Evolutionary conservation across 1,140 invertebrate species (phyloP), one percentile per base, ranked within the genome.

Genomic region (Ceratina australensis): DNA sequence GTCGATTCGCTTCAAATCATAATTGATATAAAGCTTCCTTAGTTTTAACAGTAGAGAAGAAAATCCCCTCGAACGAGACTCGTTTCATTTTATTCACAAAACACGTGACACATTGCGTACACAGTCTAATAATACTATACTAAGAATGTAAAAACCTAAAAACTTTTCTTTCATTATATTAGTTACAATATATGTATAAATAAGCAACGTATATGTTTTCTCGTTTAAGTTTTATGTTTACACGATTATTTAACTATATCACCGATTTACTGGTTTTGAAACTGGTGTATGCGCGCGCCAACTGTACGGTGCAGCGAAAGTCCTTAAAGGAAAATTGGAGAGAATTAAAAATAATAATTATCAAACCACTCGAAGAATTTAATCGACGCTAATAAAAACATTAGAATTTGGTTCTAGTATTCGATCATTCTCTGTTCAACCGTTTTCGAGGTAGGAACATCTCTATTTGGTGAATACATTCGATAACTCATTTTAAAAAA

Each of bases 261-360:
- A 90, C 84, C 83, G 84, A 89, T 86, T 87, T 87, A 88, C 88
- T 89, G 88, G 86, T 89, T 87, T 72, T 82, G 77, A 87, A 87
- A 54, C 13, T 77, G 71, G 81, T 86, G 83, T 74, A 83, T 72
- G 64, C 47, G 67, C 47, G 71, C 80, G 50, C 24, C 65, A 84
- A 80, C 57, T 79, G 61, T 59, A 83, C 28, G 33, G 52, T 79
- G 56, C 68, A 15, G 64, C 49, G 4, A 22, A 66, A 66, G 22
- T 79, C 42, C 22, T 72, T 63, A n/a, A 81, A 49, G 76, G n/a
- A 7, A 22, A 56, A 56, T 28, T 16, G 3, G 24, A 59, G 28
- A 33, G 13, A 22, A 2, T 15, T 18, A 18, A 42, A 78, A 54
- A 78, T 33, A 54, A 54, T 22, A 65, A 49, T 15, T 3, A 65